Evolutionary conservation across 1,140 invertebrate genomes (phyloP), one percentile per base, ranked within the genome.

Genomic region (Mactra quadrangularis): DNA sequence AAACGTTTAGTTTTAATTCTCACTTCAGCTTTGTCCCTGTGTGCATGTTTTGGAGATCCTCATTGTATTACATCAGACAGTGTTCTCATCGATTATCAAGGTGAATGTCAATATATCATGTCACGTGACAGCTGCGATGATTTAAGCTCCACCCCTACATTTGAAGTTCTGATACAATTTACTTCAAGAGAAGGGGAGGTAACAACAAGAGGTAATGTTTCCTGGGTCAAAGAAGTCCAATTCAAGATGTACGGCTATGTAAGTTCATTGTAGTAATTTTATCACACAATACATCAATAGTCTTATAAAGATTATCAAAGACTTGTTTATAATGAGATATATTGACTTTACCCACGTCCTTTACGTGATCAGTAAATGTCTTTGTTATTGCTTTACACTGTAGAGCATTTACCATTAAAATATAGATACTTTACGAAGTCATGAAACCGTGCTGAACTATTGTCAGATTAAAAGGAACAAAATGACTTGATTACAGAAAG

Each of bases 31-130:
- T 25, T 66, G 3, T 59, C 25, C 7, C 9, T 66, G 47, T 78
- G 76, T 35, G 25, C 59, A 7, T 78, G 76, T 53, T 78, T 78
- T 66, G 76, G 76, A 7, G 76, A 78, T 27, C 76, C 76, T 35
- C 76, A 78, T 38, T 78, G 76, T 68, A n/a, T 78, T n/a, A 66
- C 76, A 19, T 33, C n/a, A 7, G 76, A 78, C 47, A 35, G 29
- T n/a, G 2, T n/a, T 31, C n/a, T 78, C 0, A 35, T 78, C 11
- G 31, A 47, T 9, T 78, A 53, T 41, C 76, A 78, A 41, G 76
- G 76, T 25, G n/a, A 25, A 17, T 78, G 76, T 55, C 76, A 66
- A 17, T 78, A 78, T 55, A 55, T 41, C 4, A 78, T 78, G 62
- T 47, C 76, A 15, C 60, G 76, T 33, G 76, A 78, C 62, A 55